Conservation (phyloP, 2,113 vertebrate species). For the Elanoides forficatus region DNA sequence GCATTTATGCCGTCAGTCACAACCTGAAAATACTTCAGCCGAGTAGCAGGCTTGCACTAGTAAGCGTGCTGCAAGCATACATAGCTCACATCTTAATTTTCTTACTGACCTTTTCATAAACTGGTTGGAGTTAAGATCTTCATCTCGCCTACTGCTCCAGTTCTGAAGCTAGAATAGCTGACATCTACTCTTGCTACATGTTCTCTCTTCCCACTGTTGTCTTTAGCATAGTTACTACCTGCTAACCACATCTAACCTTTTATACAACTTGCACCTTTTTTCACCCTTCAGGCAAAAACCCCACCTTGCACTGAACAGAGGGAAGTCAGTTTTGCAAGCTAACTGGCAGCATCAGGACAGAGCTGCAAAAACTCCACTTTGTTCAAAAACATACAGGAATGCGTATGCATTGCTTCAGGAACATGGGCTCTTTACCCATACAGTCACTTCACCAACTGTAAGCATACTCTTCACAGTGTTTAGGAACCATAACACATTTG, state of each 20-base stretch:
- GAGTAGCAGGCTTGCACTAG: neutral
- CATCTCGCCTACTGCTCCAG: neutral
- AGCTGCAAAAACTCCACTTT: neutral
- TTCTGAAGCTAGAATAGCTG: neutral
- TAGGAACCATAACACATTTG: neutral
- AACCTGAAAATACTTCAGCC: neutral
- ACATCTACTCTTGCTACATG: rapidly evolving
- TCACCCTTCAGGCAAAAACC: neutral
- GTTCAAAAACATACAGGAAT: neutral
- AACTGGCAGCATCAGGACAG: neutral
- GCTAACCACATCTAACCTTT: neutral
- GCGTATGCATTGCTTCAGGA: rapidly evolving
- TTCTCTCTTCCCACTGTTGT: neutral
- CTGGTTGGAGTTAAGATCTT: neutral
- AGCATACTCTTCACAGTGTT: neutral
- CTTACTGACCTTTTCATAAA: neutral
- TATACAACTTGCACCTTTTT: neutral
- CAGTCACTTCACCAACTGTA: neutral
- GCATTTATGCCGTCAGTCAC: neutral
- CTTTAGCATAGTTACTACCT: neutral
- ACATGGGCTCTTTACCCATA: neutral
- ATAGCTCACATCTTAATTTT: neutral
- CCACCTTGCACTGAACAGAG: neutral
- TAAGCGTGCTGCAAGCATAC: neutral
- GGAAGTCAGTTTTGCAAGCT: neutral